These are phyloP conservation scores for Agriopis marginaria DNA, from an alignment of 2,888 invertebrate species.

Conservation along the genomic window DNA sequence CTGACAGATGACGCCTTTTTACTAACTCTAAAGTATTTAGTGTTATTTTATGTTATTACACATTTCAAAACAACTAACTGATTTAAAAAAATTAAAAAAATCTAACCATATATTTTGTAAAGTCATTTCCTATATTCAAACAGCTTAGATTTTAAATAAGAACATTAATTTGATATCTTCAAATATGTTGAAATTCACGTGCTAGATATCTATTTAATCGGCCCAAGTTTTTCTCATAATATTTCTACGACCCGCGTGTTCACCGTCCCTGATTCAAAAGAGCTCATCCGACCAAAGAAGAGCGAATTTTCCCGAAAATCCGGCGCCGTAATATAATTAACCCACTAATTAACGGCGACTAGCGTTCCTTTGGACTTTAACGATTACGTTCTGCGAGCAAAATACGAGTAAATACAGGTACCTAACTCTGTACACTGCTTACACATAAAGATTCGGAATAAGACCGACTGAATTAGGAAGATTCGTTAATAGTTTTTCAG, in stretches of 20 bases:
- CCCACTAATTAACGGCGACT: constrained; percentile 19
- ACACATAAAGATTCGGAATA: no score
- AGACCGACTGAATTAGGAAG: no score
- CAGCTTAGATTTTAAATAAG: no score
- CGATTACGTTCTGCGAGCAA: constrained; percentile 3
- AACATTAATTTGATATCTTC: neutral
- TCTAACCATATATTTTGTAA: no score
- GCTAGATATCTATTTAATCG: neutral
- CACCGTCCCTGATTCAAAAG: constrained; percentile 11
- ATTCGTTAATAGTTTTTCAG: no score
- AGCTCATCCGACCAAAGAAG: neutral
- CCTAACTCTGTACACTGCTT: neutral
- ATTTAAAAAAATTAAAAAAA: no score
- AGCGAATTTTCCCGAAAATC: constrained; percentile 20
- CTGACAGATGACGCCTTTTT: no score
- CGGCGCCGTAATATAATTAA: constrained; percentile 24
- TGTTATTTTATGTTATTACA: no score
- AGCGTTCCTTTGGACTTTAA: constrained; percentile 18
- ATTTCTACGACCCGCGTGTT: neutral
- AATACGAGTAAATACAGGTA: neutral
- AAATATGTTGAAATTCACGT: no score
- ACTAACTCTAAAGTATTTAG: no score
- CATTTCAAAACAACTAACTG: no score
- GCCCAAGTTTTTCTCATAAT: neutral
- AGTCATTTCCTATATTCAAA: no score